phyloP scores from a whole-genome alignment of 2,797 vertebrate species.

The Schizopygopsis pylzovi region DNA sequence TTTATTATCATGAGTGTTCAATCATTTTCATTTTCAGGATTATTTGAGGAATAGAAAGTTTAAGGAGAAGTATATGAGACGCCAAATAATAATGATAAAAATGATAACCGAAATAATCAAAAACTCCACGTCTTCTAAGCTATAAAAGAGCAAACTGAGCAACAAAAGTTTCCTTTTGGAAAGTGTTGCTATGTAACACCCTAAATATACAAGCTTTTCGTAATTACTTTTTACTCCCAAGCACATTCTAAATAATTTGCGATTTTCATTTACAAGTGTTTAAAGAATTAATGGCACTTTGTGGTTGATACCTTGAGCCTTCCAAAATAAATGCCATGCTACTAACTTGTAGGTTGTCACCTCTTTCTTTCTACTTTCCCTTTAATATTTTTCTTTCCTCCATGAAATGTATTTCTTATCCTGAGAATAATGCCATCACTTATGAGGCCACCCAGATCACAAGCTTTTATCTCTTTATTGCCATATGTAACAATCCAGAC shows the following conservation, averaged over 20 bases:
- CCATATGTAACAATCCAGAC: slow-evolving; percentile 5
- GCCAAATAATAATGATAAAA: not conserved
- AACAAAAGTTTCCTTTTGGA: not conserved
- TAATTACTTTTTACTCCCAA: not conserved
- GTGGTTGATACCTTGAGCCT: not conserved
- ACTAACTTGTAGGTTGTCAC: not conserved
- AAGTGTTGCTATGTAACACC: slow-evolving; percentile 27
- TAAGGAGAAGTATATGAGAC: not conserved
- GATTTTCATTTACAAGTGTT: slow-evolving; percentile 2
- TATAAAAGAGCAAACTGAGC: not conserved
- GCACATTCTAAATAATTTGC: slow-evolving; percentile 1
- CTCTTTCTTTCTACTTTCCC: not conserved
- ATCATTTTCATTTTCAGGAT: not conserved
- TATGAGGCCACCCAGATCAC: not conserved
- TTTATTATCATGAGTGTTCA: not conserved
- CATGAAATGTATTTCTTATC: not conserved
- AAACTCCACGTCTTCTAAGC: not conserved
- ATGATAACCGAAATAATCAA: not conserved
- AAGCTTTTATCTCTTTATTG: not conserved
- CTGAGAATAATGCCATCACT: not conserved
- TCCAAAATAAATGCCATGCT: not conserved
- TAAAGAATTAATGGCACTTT: not conserved
- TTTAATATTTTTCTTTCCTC: slow-evolving; percentile 12
- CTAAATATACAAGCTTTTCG: slow-evolving; percentile 1
- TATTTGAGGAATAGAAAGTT: not conserved